phyloP scores from a whole-genome alignment of 2,113 vertebrate species.

The Muscicapa adusta region DNA sequence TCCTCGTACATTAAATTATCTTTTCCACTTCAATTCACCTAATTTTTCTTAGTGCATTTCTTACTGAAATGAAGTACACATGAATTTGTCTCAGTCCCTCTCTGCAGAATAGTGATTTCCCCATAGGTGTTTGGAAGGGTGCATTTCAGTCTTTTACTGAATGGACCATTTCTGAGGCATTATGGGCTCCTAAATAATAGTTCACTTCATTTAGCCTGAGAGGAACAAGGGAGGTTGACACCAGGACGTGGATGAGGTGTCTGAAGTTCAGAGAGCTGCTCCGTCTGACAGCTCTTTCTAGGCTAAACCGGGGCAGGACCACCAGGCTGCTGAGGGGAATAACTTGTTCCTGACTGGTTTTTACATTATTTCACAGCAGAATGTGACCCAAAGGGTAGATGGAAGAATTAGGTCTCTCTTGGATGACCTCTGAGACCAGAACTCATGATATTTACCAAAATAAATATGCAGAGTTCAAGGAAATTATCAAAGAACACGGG shows the following conservation, averaged over 20 bases:
- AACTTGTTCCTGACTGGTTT: not conserved
- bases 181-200: not conserved
- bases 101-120: not conserved
- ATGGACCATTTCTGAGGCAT: not conserved
- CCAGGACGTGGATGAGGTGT: accelerated
- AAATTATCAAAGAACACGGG: not conserved
- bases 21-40: not conserved
- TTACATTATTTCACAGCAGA: not conserved
- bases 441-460: not conserved
- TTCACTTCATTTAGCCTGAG: not conserved
- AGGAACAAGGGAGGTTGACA: not conserved
- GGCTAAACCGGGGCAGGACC: not conserved
- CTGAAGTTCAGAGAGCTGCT: not conserved
- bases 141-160: not conserved
- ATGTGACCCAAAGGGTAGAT: not conserved
- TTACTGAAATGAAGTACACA: not conserved
- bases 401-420: not conserved
- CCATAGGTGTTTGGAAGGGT: not conserved
- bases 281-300: not conserved
- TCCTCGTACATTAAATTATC: not conserved
- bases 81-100: not conserved
- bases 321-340: accelerated
- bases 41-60: not conserved
- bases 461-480: not conserved
- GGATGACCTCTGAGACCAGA: not conserved